These are phyloP conservation scores for Mycteria americana DNA, from an alignment of 2,797 vertebrate species.

Conservation along the genomic window DNA sequence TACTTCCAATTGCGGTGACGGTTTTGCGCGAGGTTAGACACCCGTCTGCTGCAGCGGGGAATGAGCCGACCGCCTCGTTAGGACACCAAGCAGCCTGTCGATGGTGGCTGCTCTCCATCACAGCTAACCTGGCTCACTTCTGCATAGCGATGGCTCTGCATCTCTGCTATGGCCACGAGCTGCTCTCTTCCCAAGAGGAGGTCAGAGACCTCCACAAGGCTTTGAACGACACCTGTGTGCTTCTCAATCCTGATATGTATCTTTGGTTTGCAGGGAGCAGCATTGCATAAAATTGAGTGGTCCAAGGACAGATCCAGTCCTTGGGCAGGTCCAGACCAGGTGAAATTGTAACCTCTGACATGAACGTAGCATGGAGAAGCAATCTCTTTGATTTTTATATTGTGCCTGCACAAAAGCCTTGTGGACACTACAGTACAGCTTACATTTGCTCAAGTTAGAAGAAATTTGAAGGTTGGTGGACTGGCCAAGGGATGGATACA, in stretches of 20 bases:
- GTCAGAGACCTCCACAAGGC: neutral
- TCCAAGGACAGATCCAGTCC: neutral
- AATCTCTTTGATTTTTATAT: neutral
- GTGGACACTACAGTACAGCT: neutral
- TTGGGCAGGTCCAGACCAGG: neutral
- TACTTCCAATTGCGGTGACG: neutral
- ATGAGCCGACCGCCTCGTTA: rapidly evolving
- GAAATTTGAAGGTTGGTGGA: neutral
- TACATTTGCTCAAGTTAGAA: neutral
- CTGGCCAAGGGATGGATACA: neutral
- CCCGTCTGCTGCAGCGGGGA: rapidly evolving
- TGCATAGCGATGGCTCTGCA: neutral
- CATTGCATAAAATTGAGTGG: rapidly evolving
- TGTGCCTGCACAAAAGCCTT: neutral
- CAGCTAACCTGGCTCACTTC: neutral
- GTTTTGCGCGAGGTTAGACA: neutral
- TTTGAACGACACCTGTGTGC: neutral
- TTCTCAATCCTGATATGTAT: rapidly evolving
- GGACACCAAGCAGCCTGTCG: neutral
- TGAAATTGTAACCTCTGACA: neutral
- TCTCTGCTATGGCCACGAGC: rapidly evolving
- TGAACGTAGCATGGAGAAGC: neutral
- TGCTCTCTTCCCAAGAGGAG: neutral
- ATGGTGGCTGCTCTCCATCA: neutral
- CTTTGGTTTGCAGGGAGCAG: neutral